Conservation (phyloP, 1,140 invertebrate species). For the Drosophila miranda region DNA sequence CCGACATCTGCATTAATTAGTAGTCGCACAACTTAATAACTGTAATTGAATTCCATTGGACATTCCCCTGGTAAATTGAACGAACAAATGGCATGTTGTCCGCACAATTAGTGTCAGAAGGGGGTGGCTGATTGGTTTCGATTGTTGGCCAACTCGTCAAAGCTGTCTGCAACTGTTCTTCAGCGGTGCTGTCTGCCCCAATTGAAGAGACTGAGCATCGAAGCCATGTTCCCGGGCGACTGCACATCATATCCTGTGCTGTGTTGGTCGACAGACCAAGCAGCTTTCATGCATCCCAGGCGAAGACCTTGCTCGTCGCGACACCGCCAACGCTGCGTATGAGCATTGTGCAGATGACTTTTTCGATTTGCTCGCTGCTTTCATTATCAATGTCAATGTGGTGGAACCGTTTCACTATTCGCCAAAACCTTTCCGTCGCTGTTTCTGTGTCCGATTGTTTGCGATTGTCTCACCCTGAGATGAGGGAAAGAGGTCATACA, state of each 20-base stretch:
- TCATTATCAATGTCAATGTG: constrained; percentile 70
- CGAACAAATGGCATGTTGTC: constrained; percentile 4
- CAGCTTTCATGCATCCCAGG: constrained; percentile 1
- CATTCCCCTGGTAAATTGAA: constrained; percentile 4
- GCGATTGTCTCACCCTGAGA: constrained; percentile 22
- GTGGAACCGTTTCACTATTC: constrained; percentile 13
- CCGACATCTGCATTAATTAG: constrained; percentile 9
- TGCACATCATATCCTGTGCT: constrained; percentile 32
- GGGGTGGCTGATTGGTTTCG: constrained; percentile 7
- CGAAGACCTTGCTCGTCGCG: constrained; percentile 31
- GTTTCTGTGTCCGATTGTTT: constrained; percentile 9
- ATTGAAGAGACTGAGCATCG: background rate
- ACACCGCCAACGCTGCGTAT: constrained; percentile 50
- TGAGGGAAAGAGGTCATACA: constrained; percentile 8
- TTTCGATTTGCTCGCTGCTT: constrained; percentile 45
- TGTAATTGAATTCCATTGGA: constrained; percentile 1
- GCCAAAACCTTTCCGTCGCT: background rate
- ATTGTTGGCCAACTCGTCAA: constrained; percentile 16
- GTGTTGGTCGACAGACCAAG: constrained; percentile 1
- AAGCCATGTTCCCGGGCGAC: constrained; percentile 1
- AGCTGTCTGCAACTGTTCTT: background rate
- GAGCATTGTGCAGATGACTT: constrained; percentile 35
- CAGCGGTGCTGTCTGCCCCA: no score
- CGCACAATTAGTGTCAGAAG: background rate
- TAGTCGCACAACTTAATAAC: background rate